Evolutionary conservation across 2,888 invertebrate species (phyloP), one percentile per base, ranked within the genome.

Genomic region (Drosophila neutralis): DNA sequence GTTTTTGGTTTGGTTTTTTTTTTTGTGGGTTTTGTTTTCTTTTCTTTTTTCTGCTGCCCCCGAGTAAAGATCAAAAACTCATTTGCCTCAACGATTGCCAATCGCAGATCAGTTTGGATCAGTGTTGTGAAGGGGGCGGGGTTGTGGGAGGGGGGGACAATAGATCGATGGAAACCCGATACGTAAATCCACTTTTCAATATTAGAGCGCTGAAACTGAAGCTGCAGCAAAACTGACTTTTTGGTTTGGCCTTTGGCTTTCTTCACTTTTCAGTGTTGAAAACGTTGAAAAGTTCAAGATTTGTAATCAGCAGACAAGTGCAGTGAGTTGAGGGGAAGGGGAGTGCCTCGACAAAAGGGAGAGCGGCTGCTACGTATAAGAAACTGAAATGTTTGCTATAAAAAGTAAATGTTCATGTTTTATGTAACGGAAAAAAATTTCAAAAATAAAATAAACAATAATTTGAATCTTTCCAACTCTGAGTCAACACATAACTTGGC

Each of bases 201-300:
- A 61, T 60, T 61, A 56, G 48, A 45, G 35, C 54, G 18, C 2
- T 11, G 33, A 53, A 33, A 33, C 15, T n/a, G 51, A 31, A 54
- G 21, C 54, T 58, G 57, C 70, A 52, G 38, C 42, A 54, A 64
- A 65, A 65, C 18, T 68, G 75, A 69, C 72, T 75, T 57, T n/a
- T 38, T 13, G 42, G 11, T 4, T 42, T 62, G 62, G 66, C 54
- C 69, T 73, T 71, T 66, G 76, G 71, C 69, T 75, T 70, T 78
- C 80, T 36, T 69, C 77, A 69, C 79, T 74, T 71, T 80, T 74
- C 40, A 36, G 51, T 69, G 59, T 49, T 49, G 31, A 24, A 49
- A 45, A 35, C 27, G 71, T 42, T 75, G 78, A 78, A 64, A 64
- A 40, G 24, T 60, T 77, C 65, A 69, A 77, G 69, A 27, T 40